These are phyloP conservation scores for Petrocephalus sullivani DNA, from an alignment of 2,797 vertebrate genomes.

Conservation along the genomic window DNA sequence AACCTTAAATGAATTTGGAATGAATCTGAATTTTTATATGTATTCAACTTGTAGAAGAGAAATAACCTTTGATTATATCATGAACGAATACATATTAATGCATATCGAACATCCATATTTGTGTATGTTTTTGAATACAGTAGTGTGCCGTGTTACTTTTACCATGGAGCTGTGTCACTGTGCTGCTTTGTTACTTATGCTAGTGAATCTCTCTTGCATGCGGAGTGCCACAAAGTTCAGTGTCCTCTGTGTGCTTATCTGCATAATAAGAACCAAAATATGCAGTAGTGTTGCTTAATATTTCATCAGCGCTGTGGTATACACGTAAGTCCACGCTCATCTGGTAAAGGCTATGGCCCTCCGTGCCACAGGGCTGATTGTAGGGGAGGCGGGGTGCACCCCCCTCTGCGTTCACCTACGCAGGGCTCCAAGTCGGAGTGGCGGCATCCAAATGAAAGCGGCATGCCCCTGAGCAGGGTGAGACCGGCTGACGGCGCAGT, in stretches of 20 bases:
- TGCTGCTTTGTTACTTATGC: background rate
- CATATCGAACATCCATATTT: background rate
- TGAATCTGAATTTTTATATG: slow-evolving; percentile 8
- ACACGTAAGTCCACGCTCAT: background rate
- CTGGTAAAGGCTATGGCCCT: background rate
- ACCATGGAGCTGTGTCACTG: background rate
- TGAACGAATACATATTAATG: slow-evolving; percentile 13
- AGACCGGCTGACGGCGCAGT: background rate
- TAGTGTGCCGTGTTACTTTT: background rate
- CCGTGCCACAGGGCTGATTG: background rate
- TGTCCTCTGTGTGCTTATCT: background rate
- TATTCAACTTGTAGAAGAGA: background rate
- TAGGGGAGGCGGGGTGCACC: background rate
- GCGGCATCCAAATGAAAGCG: background rate
- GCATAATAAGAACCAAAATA: background rate
- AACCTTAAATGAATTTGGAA: slow-evolving; percentile 35
- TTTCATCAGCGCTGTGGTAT: background rate
- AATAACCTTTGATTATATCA: slow-evolving; percentile 14
- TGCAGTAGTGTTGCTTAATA: background rate
- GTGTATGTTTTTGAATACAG: slow-evolving; percentile 5
- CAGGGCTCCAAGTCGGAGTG: background rate
- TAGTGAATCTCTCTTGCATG: background rate
- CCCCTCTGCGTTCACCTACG: background rate
- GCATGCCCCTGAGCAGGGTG: background rate
- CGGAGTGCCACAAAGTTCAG: background rate